Base-by-base conservation (phyloP, 2,888 invertebrate species). In the Lagria hirta region DNA sequence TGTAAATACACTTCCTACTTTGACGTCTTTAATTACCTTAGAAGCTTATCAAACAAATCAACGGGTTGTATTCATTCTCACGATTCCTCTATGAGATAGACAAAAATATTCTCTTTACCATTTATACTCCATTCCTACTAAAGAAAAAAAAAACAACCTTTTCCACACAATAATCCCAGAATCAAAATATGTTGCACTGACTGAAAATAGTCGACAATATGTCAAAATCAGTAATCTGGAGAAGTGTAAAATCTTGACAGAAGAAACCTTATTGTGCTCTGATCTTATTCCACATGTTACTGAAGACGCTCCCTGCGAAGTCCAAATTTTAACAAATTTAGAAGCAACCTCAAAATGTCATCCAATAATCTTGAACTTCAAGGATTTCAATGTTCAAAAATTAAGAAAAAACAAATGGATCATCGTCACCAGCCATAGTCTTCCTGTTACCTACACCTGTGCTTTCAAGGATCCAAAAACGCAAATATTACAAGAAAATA, bases 381-480 rank as follows among this genome's bases (percentile, higher is more conserved):
- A 27, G 6, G 27, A 27, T n/a, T 27, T 13, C 13, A 27, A 27
- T n/a, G 27, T 27, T 6, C 27, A 27, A 27, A 10, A 10, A 27
- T 12, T 27, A 4, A 4, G 12, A 6, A 10, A 5, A 4, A 16
- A 29, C 16, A 29, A 16, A 29, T 29, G 29, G 29, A 6, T 29
- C 3, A 6, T 29, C 5, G 17, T 16, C 3, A 16, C 10, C 3
- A 3, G 3, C 6, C 15, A 29, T 5, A 7, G 3, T 8, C n/a
- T 16, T 7, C 15, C 29, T 3, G 6, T 16, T 7, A 29, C 29
- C 3, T 6, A 14, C 3, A 29, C 16, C 5, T 29, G 29, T 29
- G 16, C 29, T 3, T n/a, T 4, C 4, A 7, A 5, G 4, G 10
- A 11, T 8, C 29, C 29, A 16, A 16, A 16, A 15, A 16, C 29